Base-by-base conservation (phyloP, 2,888 invertebrate genomes). In the Nomada hirtipes region DNA sequence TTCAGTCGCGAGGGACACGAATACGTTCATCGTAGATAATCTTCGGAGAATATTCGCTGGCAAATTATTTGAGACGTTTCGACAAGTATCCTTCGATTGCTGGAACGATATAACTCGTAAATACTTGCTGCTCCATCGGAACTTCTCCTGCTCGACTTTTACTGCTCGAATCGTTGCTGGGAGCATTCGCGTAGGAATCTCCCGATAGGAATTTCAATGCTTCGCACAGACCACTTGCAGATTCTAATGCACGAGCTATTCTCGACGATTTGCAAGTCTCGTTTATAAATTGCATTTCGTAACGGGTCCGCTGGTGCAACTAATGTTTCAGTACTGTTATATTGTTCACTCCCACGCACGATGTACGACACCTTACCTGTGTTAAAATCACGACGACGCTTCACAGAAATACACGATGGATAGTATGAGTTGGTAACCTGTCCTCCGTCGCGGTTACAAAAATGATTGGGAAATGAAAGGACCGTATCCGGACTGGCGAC, bases 281-380 rank as follows among this genome's bases (percentile, higher is more conserved):
- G 55, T 74, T 79, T 71, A 61, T 61, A 75, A 70, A 68, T 81
- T 70, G 29, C 61, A 67, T 82, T 71, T 29, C 23, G 67, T 71
- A 82, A 82, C 82, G 82, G 71, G 69, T 73, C 53, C 20, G 47
- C 13, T 50, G 52, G 69, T 65, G 64, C 64, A 55, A 59, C 36
- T 36, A 68, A 42, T 63, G 60, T 70, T 70, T 81, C 13, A 23
- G 60, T 65, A 82, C 82, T 70, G 81, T 81, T 81, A 70, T 42
- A 29, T 42, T 9, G 61, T 26, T 18, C 61, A 67, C 65, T 81
- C 59, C 44, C 73, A 65, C 26, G 60, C 60, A 13, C 52, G 4
- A n/a, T 18, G 18, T 53, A 44, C 52, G 4, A 4, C 18, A 23
- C 20, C 57, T 23, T 18, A 23, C 10, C 42, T 29, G 13, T 1